These are phyloP conservation scores for Glyphotaelius pellucidus DNA, from an alignment of 2,888 invertebrate genomes.

Conservation along the genomic window DNA sequence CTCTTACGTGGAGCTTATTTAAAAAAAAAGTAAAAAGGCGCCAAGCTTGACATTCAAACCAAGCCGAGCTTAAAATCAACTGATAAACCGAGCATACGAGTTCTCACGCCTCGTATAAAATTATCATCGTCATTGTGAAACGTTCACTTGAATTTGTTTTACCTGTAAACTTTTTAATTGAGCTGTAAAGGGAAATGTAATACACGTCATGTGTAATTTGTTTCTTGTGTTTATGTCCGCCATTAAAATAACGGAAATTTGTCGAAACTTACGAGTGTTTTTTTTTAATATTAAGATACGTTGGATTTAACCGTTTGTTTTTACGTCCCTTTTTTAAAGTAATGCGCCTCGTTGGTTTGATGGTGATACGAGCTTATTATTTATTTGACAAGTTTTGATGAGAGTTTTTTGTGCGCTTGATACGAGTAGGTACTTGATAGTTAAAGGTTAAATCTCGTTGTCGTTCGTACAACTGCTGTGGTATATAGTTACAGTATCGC, in stretches of 20 bases:
- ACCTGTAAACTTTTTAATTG: constrained; percentile 17
- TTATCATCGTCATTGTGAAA: not conserved
- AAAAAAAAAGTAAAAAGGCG: too few species aligned
- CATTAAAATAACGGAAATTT: not conserved
- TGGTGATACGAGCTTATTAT: not conserved
- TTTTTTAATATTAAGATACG: not conserved
- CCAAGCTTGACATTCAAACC: too few species aligned
- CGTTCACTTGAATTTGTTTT: not conserved
- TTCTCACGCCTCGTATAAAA: too few species aligned
- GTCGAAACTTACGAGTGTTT: not conserved
- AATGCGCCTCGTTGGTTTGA: not conserved
- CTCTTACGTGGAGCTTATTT: too few species aligned
- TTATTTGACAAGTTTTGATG: not conserved
- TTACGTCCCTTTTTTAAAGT: not conserved
- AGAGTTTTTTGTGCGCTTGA: not conserved
- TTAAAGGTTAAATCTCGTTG: not conserved
- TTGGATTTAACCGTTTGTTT: not conserved
- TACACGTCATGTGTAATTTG: not conserved
- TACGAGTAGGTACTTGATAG: not conserved
- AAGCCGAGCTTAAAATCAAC: too few species aligned
- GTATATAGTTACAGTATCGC: too few species aligned
- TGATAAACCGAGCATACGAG: too few species aligned
- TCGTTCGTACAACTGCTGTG: not conserved
- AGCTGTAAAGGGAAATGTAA: not conserved
- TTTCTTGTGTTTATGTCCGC: not conserved